phyloP scores from a whole-genome alignment of 2,888 invertebrate genomes.

The Napeogenes inachia region DNA sequence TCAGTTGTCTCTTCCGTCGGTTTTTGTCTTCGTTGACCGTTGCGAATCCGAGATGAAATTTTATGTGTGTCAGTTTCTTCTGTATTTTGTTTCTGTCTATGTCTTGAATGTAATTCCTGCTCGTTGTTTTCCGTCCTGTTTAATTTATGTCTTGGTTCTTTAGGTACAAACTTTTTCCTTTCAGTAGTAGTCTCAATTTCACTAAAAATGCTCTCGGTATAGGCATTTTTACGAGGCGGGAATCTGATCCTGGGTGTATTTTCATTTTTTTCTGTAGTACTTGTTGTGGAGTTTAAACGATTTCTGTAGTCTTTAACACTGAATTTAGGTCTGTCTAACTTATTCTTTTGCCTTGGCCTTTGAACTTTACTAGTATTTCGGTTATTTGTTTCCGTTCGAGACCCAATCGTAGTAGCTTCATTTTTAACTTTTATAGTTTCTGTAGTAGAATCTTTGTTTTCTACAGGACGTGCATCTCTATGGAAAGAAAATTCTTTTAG shows the following conservation, averaged over 20 bases:
- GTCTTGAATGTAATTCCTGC: slow-evolving; percentile 54
- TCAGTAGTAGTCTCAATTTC: slow-evolving; percentile 68
- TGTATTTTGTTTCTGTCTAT: slow-evolving; percentile 55
- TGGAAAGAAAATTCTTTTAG: slow-evolving; percentile 64
- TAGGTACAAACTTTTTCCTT: slow-evolving; percentile 73
- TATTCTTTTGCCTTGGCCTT: slow-evolving; percentile 67
- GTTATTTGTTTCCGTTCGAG: slow-evolving; percentile 50
- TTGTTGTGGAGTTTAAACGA: slow-evolving; percentile 77
- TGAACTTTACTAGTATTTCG: slow-evolving; percentile 47
- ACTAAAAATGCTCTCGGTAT: slow-evolving; percentile 50
- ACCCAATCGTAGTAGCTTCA: slow-evolving; percentile 50
- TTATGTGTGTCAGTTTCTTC: slow-evolving; percentile 60
- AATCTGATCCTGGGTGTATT: slow-evolving; percentile 63
- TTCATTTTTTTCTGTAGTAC: slow-evolving; percentile 62
- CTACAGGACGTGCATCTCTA: slow-evolving; percentile 65
- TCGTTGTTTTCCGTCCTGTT: slow-evolving; percentile 54
- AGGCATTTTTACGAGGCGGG: slow-evolving; percentile 69
- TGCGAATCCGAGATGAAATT: slow-evolving; percentile 63
- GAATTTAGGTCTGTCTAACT: slow-evolving; percentile 83
- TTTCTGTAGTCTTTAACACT: slow-evolving; percentile 87
- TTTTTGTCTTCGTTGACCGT: slow-evolving; percentile 57
- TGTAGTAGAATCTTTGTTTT: slow-evolving; percentile 60
- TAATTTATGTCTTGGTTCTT: slow-evolving; percentile 62
- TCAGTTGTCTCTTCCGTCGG: slow-evolving; percentile 64
- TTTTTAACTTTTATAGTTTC: slow-evolving; percentile 41